A percentile compares a stretch with the other conserved stretches of the same genome.
phyloP scores from a whole-genome alignment of 2,888 invertebrate species.

The Crematogaster levior region DNA sequence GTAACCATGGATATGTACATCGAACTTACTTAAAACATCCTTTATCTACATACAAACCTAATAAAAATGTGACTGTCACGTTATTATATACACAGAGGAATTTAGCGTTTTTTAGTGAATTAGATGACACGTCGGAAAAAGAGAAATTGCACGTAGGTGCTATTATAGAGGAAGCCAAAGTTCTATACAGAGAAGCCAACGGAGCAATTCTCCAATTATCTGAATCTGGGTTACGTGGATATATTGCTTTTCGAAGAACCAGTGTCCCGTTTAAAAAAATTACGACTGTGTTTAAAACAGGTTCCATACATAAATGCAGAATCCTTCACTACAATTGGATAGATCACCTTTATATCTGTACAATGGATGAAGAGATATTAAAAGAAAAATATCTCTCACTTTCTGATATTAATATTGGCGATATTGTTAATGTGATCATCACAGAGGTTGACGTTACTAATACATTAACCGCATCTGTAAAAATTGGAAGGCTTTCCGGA shows the following conservation, averaged over 20 bases:
- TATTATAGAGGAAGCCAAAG: conserved; percentile 88
- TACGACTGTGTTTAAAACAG: conserved; percentile 85
- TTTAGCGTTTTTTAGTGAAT: conserved; percentile 89
- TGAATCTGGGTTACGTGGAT: conserved; percentile 76
- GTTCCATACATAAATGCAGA: conserved; percentile 86
- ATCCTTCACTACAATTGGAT: conserved; percentile 89
- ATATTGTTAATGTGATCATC: conserved; percentile 73
- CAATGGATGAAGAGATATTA: conserved; percentile 88
- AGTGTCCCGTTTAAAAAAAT: conserved; percentile 82
- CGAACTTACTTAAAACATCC: conserved; percentile 78
- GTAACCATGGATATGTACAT: conserved; percentile 84
- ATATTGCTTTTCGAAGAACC: conserved; percentile 79
- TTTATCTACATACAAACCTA: conserved; percentile 73
- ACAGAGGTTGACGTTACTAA: no score
- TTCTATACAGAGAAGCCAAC: conserved; percentile 84
- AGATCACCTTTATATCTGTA: conserved; percentile 90
- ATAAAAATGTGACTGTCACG: conserved; percentile 73
- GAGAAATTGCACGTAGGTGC: conserved; percentile 87
- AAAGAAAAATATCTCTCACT: conserved; percentile 87
- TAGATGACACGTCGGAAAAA: conserved; percentile 73
- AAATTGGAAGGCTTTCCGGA: conserved; percentile 74
- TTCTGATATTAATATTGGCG: conserved; percentile 76
- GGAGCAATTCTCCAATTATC: conserved; percentile 83
- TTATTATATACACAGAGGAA: conserved; percentile 91
- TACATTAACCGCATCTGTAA: conserved; percentile 70